phyloP scores from a whole-genome alignment of 1,140 invertebrate species.

The Araneus ventricosus region DNA sequence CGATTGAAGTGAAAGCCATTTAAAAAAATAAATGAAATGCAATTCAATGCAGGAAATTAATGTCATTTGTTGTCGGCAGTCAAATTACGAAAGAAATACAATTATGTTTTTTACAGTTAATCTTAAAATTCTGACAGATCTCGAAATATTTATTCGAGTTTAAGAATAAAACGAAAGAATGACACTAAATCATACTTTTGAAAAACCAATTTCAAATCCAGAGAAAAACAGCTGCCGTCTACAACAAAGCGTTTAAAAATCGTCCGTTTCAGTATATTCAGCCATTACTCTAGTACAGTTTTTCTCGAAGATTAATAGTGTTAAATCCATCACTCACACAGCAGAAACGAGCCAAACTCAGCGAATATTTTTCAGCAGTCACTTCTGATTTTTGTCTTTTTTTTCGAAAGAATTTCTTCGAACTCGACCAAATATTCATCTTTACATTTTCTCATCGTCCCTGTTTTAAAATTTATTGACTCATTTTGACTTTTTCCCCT shows the following conservation, averaged over 20 bases:
- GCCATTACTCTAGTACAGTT: neutral
- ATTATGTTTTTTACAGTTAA: too few species aligned
- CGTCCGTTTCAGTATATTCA: neutral
- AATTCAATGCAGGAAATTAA: too few species aligned
- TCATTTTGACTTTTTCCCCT: neutral
- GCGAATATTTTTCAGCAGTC: constrained; percentile 13
- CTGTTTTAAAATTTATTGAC: constrained; percentile 49
- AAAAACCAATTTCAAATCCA: neutral
- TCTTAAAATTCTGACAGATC: too few species aligned
- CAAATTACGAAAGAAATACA: too few species aligned
- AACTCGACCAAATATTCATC: neutral
- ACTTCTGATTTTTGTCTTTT: neutral
- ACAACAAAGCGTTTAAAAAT: neutral
- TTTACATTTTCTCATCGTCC: too few species aligned
- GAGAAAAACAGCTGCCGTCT: neutral
- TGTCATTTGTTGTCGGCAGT: too few species aligned
- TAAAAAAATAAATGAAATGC: too few species aligned
- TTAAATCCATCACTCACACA: neutral
- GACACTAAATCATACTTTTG: neutral
- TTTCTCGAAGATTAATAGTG: neutral
- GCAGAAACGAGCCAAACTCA: neutral
- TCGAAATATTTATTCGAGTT: neutral
- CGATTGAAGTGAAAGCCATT: too few species aligned
- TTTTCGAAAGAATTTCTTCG: neutral
- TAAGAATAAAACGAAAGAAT: neutral